Base-by-base conservation (phyloP, 2,797 vertebrate genomes). In the Centroberyx gerrardi region DNA sequence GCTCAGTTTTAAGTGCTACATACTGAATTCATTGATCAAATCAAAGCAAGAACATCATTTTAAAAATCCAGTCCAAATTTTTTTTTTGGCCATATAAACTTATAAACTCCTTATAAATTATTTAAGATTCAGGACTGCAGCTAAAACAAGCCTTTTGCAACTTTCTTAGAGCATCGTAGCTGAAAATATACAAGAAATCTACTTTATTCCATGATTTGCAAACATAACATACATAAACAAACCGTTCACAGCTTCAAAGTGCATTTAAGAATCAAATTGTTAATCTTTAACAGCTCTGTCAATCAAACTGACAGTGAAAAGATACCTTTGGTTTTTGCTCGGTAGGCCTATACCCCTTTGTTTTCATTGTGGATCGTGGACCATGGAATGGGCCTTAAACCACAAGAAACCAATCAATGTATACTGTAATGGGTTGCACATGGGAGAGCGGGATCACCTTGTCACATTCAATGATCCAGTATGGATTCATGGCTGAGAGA, bases 381-480 rank as follows among this genome's bases (percentile, higher is more conserved):
- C 29, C 3, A 40, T 48, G 42, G 40, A 62, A 15, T 17, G 42
- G 22, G n/a, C 60, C 40, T 48, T 29, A 48, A 31, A 62, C 49
- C 58, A 40, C 48, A 40, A 40, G 22, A 62, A 40, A 62, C 36
- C 44, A 46, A 40, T 71, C 36, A 42, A 29, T 46, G 40, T 17
- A 9, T 17, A 18, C n/a, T 62, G 60, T 62, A 62, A 62, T 62
- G 27, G 22, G 12, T 29, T 42, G n/a, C 29, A 62, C 29, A 69
- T 69, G 46, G 59, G 17, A 22, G 68, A 13, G 46, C 18, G 8
- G 68, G 18, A 52, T 52, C 27, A 36, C 9, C 42, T 17, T 69
- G 54, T 59, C 59, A 52, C 46, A 61, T 29, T 7, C 27, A 58
- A 31, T 58, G 51, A 53, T 56, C 27, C 51, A 52, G 28, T 3